A percentile compares a stretch with the other conserved stretches of the same genome.
Conservation (phyloP, 23 tunicate species). For the Phallusia fumigata region DNA sequence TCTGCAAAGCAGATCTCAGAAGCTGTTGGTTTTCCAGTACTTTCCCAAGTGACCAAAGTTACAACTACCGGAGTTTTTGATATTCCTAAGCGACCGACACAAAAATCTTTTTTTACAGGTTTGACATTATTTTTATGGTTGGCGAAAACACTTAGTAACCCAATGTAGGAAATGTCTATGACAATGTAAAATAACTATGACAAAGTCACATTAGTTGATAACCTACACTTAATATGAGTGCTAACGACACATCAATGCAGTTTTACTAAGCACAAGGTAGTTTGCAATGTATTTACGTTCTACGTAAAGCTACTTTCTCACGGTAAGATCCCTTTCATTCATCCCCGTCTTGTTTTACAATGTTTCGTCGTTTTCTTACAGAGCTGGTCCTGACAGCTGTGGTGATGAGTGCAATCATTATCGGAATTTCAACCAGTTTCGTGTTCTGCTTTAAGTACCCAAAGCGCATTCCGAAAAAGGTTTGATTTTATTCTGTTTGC, state of each 20-base stretch:
- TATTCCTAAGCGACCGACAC: not conserved
- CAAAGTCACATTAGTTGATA: too few relatives aligned
- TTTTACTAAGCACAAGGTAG: too few relatives aligned
- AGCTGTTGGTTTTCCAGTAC: not conserved
- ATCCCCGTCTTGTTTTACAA: not conserved
- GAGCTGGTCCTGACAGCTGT: not conserved
- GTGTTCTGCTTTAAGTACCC: not conserved
- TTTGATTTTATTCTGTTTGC: not conserved
- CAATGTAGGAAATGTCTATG: too few relatives aligned
- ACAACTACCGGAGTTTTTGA: not conserved
- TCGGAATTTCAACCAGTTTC: not conserved
- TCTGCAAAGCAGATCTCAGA: not conserved
- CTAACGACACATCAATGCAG: too few relatives aligned
- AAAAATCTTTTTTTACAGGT: not conserved
- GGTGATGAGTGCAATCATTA: not conserved
- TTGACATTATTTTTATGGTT: not conserved
- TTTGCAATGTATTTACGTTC: too few relatives aligned
- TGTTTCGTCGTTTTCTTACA: not conserved
- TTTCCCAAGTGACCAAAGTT: not conserved
- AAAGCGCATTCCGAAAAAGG: not conserved
- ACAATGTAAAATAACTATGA: too few relatives aligned
- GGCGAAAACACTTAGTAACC: not conserved
- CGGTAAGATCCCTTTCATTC: too few relatives aligned
- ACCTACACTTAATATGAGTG: too few relatives aligned
- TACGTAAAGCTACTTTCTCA: too few relatives aligned